Conservation (phyloP, 2,797 vertebrate species). For the Manis javanica region DNA sequence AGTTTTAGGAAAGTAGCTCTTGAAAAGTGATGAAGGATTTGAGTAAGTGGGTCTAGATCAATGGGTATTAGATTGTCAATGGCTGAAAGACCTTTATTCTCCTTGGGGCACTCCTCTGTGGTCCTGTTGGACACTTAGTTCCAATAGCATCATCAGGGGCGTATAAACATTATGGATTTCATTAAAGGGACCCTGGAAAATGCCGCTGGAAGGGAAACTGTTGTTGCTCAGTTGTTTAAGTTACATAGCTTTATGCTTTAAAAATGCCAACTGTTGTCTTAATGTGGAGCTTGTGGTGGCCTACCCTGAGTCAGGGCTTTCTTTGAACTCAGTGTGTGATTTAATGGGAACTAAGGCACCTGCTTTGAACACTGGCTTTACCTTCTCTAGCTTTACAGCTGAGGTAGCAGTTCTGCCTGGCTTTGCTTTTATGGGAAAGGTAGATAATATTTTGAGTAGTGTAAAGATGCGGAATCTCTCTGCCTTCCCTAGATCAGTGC, state of each 20-base stretch:
- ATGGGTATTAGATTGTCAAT: neutral
- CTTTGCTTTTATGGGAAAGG: conserved; percentile 17
- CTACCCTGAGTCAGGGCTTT: neutral
- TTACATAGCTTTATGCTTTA: neutral
- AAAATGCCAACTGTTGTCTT: conserved; percentile 23
- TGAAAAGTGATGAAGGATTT: neutral
- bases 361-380: neutral
- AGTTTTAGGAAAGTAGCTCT: neutral
- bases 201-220: conserved; percentile 6
- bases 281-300: neutral
- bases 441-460: conserved; percentile 25
- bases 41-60: neutral
- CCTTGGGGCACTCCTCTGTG: neutral
- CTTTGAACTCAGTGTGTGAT: neutral
- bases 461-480: neutral
- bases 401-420: neutral
- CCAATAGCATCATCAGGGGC: neutral
- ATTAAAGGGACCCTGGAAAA: neutral
- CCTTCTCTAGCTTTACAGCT: neutral
- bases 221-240: conserved; percentile 54
- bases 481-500: neutral
- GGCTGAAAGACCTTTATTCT: neutral
- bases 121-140: neutral
- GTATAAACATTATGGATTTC: conserved; percentile 10
- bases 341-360: neutral